phyloP scores from a whole-genome alignment of 30 jellyfish, hydroid and myxozoan species.

The Aurelia aurita complex sp. Pacific region DNA sequence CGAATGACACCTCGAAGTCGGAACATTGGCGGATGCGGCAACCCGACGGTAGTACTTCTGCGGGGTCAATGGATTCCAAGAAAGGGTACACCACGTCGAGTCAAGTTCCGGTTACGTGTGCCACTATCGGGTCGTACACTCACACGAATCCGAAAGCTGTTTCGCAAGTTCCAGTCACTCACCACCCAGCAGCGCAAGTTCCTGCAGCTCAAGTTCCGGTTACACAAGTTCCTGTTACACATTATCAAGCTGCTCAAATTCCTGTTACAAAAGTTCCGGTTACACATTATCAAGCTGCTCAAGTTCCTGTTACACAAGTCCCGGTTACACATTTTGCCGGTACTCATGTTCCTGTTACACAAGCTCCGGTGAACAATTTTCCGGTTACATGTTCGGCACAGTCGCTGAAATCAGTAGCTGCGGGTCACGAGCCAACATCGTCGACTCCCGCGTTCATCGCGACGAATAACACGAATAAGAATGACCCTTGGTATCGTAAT shows the following conservation, averaged over 20 bases:
- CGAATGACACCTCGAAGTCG: slow-evolving; percentile 16
- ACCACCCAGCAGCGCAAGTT: background rate
- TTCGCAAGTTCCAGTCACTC: background rate
- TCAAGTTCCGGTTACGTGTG: slow-evolving; percentile 25
- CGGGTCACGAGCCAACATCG: slow-evolving; percentile 42
- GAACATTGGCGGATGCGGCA: slow-evolving; percentile 6
- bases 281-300: background rate
- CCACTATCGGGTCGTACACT: slow-evolving; percentile 3
- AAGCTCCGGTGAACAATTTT: slow-evolving; percentile 41
- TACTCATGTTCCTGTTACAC: slow-evolving; percentile 39
- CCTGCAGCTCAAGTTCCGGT: background rate
- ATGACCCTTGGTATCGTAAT: slow-evolving; percentile 41
- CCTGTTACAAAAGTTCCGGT: background rate
- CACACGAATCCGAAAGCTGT: slow-evolving; percentile 8
- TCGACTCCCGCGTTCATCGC: slow-evolving; percentile 33
- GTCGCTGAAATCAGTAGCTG: slow-evolving; percentile 34
- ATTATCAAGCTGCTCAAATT: too few relatives aligned
- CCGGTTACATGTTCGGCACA: slow-evolving; percentile 72
- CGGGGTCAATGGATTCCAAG: slow-evolving; percentile 18
- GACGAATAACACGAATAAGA: slow-evolving; percentile 2
- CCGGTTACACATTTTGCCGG: slow-evolving; percentile 30
- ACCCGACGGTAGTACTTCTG: background rate
- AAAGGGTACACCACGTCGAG: slow-evolving; percentile 19
- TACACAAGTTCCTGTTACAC: background rate
- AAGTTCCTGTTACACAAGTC: slow-evolving; percentile 12